These are phyloP conservation scores for Xestia rhomboidea DNA, from an alignment of 2,888 invertebrate genomes.

Conservation along the genomic window DNA sequence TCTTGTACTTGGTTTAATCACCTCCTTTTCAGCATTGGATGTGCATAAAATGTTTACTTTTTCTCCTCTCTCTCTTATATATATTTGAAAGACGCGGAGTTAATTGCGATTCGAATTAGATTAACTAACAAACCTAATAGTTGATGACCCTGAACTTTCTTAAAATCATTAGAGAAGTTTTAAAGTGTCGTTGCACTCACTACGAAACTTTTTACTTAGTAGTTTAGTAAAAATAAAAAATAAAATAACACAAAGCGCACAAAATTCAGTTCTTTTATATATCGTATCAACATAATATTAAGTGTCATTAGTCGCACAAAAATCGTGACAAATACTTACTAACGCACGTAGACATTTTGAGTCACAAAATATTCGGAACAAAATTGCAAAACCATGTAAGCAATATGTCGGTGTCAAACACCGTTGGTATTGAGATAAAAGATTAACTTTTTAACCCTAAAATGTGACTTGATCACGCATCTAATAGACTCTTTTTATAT, in stretches of 20 bases:
- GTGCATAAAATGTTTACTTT: too few relatives aligned
- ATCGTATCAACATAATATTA: conserved; percentile 18
- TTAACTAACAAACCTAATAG: not conserved
- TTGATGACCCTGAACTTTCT: not conserved
- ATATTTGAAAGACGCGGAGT: not conserved
- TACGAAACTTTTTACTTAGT: too few relatives aligned
- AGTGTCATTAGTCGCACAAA: conserved; percentile 37
- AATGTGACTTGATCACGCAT: conserved; percentile 61
- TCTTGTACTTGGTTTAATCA: not conserved
- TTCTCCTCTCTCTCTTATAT: too few relatives aligned
- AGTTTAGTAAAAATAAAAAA: not conserved
- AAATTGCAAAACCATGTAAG: conserved; percentile 81
- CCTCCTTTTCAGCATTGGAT: not conserved
- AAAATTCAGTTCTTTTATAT: conserved; percentile 1
- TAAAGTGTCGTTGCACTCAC: too few relatives aligned
- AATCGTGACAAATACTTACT: conserved; percentile 48
- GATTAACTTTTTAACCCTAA: conserved; percentile 67
- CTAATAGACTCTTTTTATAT: conserved; percentile 54
- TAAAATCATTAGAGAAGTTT: not conserved
- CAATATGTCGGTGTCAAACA: conserved; percentile 76
- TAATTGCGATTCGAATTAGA: not conserved
- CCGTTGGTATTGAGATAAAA: conserved; percentile 66
- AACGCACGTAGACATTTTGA: conserved; percentile 54
- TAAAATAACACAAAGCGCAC: not conserved
- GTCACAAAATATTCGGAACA: conserved; percentile 66